phyloP scores from a whole-genome alignment of 2,888 invertebrate genomes.

The Odontomyia ornata region DNA sequence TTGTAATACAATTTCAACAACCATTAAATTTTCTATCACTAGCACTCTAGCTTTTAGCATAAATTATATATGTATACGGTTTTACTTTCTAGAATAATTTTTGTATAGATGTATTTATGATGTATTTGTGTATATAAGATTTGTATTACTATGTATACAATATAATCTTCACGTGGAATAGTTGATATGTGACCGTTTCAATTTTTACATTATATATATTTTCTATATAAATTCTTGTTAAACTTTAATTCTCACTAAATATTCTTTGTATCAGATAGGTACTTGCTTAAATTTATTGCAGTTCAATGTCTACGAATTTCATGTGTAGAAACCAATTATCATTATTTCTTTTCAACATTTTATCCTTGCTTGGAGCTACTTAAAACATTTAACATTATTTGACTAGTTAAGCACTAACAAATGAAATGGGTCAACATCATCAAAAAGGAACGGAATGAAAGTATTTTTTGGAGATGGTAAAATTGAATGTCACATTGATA shows the following conservation, averaged over 20 bases:
- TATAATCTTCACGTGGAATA: slow-evolving; percentile 45
- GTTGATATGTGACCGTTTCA: slow-evolving; percentile 52
- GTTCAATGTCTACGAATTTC: slow-evolving; percentile 16
- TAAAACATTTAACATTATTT: neutral
- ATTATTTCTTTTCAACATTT: neutral
- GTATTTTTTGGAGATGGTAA: neutral
- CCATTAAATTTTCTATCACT: slow-evolving; percentile 19
- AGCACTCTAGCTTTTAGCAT: slow-evolving; percentile 15
- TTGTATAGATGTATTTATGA: slow-evolving; percentile 56
- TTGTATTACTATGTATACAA: neutral
- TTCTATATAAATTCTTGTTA: slow-evolving; percentile 12
- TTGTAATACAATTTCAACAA: slow-evolving; percentile 23
- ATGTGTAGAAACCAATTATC: slow-evolving; percentile 44
- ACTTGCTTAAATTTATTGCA: slow-evolving; percentile 38
- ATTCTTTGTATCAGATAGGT: slow-evolving; percentile 3
- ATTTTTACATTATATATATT: slow-evolving; percentile 36
- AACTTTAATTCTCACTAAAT: neutral
- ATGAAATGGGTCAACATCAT: neutral
- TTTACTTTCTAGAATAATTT: slow-evolving; percentile 47
- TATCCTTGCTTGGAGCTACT: neutral
- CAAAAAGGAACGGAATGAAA: neutral
- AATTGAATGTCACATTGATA: neutral
- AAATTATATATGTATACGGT: neutral
- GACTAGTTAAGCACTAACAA: neutral
- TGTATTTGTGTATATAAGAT: slow-evolving; percentile 52